phyloP scores from a whole-genome alignment of 2,797 vertebrate genomes.

The Rhyacichthys aspro region DNA sequence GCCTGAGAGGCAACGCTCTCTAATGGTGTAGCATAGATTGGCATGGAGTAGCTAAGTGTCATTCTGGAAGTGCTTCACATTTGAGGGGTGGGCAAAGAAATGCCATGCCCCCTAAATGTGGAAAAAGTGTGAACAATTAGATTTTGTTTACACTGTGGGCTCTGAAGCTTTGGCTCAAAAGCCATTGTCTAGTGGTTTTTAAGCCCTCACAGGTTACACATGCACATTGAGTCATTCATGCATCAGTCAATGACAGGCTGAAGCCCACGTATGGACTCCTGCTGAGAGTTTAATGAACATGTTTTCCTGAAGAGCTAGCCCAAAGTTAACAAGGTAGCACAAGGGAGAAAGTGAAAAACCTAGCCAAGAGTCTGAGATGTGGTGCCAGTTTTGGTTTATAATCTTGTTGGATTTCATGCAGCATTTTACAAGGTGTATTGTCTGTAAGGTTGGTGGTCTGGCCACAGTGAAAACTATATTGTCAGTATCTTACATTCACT shows the following conservation, averaged over 20 bases:
- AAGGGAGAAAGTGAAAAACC: constrained; percentile 53
- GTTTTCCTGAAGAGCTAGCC: constrained; percentile 60
- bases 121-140: constrained; percentile 72
- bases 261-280: constrained; percentile 52
- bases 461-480: neutral
- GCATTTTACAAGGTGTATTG: constrained; percentile 21
- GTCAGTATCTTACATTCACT: too few species aligned
- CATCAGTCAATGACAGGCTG: constrained; percentile 62
- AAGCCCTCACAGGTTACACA: constrained; percentile 68
- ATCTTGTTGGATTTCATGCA: constrained; percentile 52
- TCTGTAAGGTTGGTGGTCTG: constrained; percentile 35
- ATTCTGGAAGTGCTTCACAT: constrained; percentile 56
- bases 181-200: constrained; percentile 66
- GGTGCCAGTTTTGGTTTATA: constrained; percentile 46
- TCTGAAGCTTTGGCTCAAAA: constrained; percentile 61
- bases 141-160: constrained; percentile 75
- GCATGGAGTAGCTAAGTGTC: constrained; percentile 42
- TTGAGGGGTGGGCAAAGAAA: constrained; percentile 59
- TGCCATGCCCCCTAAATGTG: constrained; percentile 65
- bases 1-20: constrained; percentile 72
- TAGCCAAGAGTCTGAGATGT: constrained; percentile 41
- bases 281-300: constrained; percentile 74
- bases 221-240: constrained; percentile 71
- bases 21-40: constrained; percentile 41
- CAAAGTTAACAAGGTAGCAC: constrained; percentile 55